phyloP scores from a whole-genome alignment of 2,113 vertebrate species.

The Piaya cayana region DNA sequence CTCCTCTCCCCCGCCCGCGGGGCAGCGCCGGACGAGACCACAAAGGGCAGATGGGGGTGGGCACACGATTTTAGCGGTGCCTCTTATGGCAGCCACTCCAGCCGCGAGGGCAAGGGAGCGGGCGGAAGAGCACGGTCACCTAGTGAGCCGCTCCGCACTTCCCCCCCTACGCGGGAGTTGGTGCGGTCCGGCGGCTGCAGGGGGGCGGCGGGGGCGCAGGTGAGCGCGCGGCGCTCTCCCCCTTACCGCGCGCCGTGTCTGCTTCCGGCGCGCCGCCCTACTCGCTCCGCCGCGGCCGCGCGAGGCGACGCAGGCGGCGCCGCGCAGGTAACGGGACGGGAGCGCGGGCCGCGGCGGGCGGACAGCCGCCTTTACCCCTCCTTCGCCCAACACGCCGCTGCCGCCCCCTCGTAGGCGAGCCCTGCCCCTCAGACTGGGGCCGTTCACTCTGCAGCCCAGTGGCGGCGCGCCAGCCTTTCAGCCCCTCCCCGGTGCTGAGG shows the following conservation, averaged over 20 bases:
- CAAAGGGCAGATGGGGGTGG: background rate
- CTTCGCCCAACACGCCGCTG: no score
- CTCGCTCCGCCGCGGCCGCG: background rate
- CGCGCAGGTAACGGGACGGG: background rate
- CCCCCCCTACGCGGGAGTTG: background rate
- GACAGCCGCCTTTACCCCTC: no score
- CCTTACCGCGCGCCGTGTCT: background rate
- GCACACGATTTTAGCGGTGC: no score
- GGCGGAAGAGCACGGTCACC: background rate
- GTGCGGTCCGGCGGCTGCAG: background rate
- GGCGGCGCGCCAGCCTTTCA: background rate
- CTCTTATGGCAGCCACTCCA: no score
- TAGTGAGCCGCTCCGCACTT: background rate
- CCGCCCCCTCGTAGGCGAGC: background rate
- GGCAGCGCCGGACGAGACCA: constrained; percentile 1
- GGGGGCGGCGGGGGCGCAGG: background rate
- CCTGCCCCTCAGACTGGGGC: background rate
- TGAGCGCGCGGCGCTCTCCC: background rate
- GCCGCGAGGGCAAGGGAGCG: no score
- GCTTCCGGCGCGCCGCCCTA: constrained; percentile 1
- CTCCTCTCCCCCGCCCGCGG: background rate
- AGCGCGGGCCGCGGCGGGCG: background rate
- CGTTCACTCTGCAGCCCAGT: background rate
- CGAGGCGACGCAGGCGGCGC: background rate
- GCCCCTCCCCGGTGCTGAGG: background rate